Evolutionary conservation across 2,888 invertebrate genomes (phyloP).

Genomic region (Auanema sp.): DNA sequence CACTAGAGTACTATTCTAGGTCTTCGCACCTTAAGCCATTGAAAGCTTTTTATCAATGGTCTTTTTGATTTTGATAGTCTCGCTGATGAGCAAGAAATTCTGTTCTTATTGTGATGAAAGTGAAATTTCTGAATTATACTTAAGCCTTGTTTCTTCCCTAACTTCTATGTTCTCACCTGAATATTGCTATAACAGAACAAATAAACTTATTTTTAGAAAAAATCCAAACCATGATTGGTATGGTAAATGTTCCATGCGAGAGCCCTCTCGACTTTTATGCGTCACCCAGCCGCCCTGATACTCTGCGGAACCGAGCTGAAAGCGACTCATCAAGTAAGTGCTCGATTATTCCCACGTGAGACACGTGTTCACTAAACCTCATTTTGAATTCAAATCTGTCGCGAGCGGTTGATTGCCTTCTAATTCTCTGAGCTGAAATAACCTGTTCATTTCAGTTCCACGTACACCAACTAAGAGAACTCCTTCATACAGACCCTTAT

Average conservation of each 20-base stretch:
- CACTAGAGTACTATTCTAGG: too few relatives aligned
- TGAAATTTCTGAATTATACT: too few relatives aligned
- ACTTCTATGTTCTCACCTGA: too few relatives aligned
- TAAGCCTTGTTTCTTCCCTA: too few relatives aligned
- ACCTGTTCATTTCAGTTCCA: conserved; percentile 6
- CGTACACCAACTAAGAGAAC: conserved; percentile 22
- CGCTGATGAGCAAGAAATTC: too few relatives aligned
- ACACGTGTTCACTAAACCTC: conserved; percentile 1
- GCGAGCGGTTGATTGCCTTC: conserved; percentile 4
- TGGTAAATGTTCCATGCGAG: conserved; percentile 58
- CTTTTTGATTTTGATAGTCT: too few relatives aligned
- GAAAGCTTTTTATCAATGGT: too few relatives aligned
- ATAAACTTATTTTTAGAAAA: too few relatives aligned
- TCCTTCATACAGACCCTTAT: conserved; percentile 44
- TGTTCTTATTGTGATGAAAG: too few relatives aligned
- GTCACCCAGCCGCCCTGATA: conserved; percentile 35
- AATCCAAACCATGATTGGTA: conserved; percentile 48
- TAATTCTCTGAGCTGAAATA: not conserved
- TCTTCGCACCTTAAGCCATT: too few relatives aligned
- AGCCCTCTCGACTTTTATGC: conserved; percentile 55
- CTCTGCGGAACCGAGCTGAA: conserved; percentile 21
- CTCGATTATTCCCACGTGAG: not conserved
- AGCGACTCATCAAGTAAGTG: conserved; percentile 20
- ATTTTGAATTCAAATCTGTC: not conserved
- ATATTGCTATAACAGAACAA: too few relatives aligned